Evolutionary conservation across 2,113 vertebrate species (phyloP), one percentile per base, ranked within the genome.

Genomic region (Neotragus pygmaeus): DNA sequence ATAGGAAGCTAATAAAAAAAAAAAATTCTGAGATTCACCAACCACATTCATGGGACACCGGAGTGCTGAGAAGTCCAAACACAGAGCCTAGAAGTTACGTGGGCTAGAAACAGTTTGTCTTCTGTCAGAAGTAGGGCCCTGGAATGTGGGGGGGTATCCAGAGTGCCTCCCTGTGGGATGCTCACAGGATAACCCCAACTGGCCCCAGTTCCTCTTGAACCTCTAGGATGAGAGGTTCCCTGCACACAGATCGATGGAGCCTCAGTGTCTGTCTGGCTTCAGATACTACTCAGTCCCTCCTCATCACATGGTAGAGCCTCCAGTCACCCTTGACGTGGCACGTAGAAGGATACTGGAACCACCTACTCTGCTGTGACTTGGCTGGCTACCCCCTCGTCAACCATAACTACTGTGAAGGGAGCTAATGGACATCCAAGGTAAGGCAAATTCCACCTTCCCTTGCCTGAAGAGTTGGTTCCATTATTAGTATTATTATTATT

Each of bases 311-410:
- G 6, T 19, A n/a, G 30, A 81, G 49, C 47, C 78, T 81, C 19
- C 6, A 21, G 5, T 25, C 19, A 3, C 19, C 49, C 6, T 81
- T 0, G 6, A n/a, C 2, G 1, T 81, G 49, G 49, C 11, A n/a
- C 7, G 10, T 1, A n/a, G 30, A n/a, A n/a, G 28, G 49, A n/a
- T 3, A 4, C 33, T 81, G 33, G 49, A 14, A 49, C 3, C 11
- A 4, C 33, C 14, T 49, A 9, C 45, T 78, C 45, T 30, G 43
- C 15, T 47, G 47, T 4, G 49, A 53, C 33, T 13, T 33, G 30
- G 78, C 47, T n/a, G 47, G 17, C 78, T 51, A 6, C 3, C 78
- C 78, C 30, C 30, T 51, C 10, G 0, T 6, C 47, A 81, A 23
- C 47, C 5, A 17, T 51, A 21, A n/a, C 49, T 53, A 7, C 30